Base-by-base conservation (phyloP, 2,113 vertebrate genomes). In the Nycticorax nycticorax region DNA sequence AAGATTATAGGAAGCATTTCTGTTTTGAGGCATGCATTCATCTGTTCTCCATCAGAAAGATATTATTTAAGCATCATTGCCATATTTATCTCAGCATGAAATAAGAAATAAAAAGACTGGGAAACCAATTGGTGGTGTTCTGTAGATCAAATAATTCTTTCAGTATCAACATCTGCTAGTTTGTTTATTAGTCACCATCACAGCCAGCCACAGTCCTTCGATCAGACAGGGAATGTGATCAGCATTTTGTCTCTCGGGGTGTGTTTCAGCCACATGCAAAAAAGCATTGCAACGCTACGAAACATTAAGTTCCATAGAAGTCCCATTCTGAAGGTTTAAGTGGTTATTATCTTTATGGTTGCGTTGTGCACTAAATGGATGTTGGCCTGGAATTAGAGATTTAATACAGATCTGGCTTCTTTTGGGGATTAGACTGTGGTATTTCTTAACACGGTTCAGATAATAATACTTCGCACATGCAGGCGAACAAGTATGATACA, bases 131-230 rank as follows among this genome's bases (percentile, higher is more conserved):
- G 76, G 68, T 78, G 53, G 4, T 55, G 84, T 69, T 80, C 56
- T 62, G 78, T 72, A 95, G 79, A 88, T 80, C 82, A 96, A 95
- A 96, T 67, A 88, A 32, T 85, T 81, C 24, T 56, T 77, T 93
- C 85, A 53, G 33, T 48, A 60, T 89, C 72, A 92, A 82, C 88
- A 95, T 80, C 91, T 66, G 75, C 72, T 71, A 55, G 47, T 52
- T 76, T 72, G 71, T 76, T 56, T 88, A 86, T 74, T 95, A 87
- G 88, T 16, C 43, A 71, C 92, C 93, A 84, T 81, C 72, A 85
- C 85, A 95, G 43, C 33, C 57, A 82, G 68, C 3, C 0, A 68
- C 30, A 75, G 56, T 32, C 55, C 71, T 75, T 63, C 22, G 0
- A n/a, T 68, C 64, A 86, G 67, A 64, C 27, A 16, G 0, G 2